Percentiles rank a stretch among this genome's conserved stretches.
Evolutionary conservation across 2,888 invertebrate species (phyloP).

Genomic region (Dicyrtomina minuta): DNA sequence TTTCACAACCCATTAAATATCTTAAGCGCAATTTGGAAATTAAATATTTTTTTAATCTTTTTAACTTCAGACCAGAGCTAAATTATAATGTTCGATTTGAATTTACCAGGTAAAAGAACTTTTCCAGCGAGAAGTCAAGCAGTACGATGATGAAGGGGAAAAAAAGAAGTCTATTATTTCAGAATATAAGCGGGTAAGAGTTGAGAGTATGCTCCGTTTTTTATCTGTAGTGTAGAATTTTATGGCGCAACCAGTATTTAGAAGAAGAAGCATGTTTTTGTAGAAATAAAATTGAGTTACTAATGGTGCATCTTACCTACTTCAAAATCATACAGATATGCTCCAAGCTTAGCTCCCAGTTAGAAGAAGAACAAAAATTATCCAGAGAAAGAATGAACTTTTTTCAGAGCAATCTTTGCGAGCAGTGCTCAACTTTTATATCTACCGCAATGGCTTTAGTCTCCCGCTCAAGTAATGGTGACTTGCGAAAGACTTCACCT

Average conservation of each 20-base stretch:
- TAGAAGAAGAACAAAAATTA: conserved; percentile 49
- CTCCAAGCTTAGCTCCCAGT: conserved; percentile 61
- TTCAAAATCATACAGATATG: conserved; percentile 57
- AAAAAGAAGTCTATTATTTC: conserved; percentile 79
- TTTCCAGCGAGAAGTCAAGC: conserved; percentile 72
- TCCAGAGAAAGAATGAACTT: conserved; percentile 46
- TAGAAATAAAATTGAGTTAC: not conserved
- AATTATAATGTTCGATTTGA: not conserved
- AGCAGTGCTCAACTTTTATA: conserved; percentile 45
- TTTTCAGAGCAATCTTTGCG: conserved; percentile 50
- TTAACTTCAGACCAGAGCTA: too few relatives aligned
- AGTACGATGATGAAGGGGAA: conserved; percentile 70
- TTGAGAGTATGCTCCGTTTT: too few relatives aligned
- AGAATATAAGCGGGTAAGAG: conserved; percentile 79
- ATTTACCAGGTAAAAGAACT: conserved; percentile 69
- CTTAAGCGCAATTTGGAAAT: too few relatives aligned
- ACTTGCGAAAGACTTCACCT: conserved; percentile 26
- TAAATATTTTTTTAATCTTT: too few relatives aligned
- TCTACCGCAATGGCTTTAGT: conserved; percentile 48
- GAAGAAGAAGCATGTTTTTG: not conserved
- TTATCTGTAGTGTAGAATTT: too few relatives aligned
- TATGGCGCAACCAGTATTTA: not conserved
- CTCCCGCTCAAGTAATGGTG: conserved; percentile 36
- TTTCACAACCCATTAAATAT: too few relatives aligned
- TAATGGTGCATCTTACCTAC: not conserved